Evolutionary conservation across 92 coral and sea anemone genomes (phyloP), one percentile per base, ranked within the genome.

Genomic region (Diadumene lineata): DNA sequence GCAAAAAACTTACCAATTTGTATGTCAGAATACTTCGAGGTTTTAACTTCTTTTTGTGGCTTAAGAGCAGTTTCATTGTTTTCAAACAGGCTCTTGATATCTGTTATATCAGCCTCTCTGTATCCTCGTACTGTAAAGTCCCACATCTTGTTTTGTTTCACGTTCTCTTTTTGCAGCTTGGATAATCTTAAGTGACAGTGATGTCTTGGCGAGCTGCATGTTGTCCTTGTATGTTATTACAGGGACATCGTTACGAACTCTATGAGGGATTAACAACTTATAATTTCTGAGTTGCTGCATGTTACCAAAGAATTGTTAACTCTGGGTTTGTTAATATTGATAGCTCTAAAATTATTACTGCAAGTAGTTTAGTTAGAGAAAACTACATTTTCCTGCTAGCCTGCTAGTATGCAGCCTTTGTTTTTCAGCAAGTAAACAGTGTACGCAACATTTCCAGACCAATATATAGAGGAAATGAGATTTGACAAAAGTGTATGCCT

Each of bases 181-280:
- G 84, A 79, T 0, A 72, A 51, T 11, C 84, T 64, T 1, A 80
- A 70, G 56, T 79, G 84, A 19, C 70, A 79, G n/a, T 1, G 80
- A 79, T 55, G 84, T 79, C 29, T 61, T 48, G 79, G 70, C 68
- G 11, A 77, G 53, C 50, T 77, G 82, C 82, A 77, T 77, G 56
- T 77, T 77, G 43, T 77, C 82, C 57, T 71, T 79, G 56, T 69
- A 79, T 3, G 58, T 53, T 1, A 79, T 56, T 28, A 79, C 72
- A 1, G 79, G 84, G 29, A 30, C 43, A 26, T 79, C 58, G 7
- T 71, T 10, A 70, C 34, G n/a, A 27, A 70, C 84, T 32, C 76
- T 62, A 58, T 25, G 10, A 0, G 53, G 13, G 18, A 79, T 70
- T 17, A 79, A 21, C 50, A 11, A 21, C 43, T 69, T 70, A 66